phyloP scores from a whole-genome alignment of 1,140 invertebrate species.

The Diabrotica undecimpunctata region DNA sequence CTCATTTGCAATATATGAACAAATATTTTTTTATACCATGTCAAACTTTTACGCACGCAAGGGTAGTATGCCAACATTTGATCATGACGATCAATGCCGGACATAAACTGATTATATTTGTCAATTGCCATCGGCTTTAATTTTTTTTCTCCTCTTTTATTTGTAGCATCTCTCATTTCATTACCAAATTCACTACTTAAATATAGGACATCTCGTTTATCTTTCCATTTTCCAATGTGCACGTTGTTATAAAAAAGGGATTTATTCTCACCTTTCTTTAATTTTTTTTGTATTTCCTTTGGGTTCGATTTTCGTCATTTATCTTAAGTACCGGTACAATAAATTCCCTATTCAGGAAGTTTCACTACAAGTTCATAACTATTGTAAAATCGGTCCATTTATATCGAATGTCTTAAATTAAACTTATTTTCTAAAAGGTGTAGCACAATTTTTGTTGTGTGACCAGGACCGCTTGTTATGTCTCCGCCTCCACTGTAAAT shows the following conservation, averaged over 20 bases:
- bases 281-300: too few relatives aligned
- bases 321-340: too few relatives aligned
- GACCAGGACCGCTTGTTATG: too few relatives aligned
- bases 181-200: constrained; percentile 15
- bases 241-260: background rate
- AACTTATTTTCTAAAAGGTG: too few relatives aligned
- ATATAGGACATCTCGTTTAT: background rate
- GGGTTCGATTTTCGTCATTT: too few relatives aligned
- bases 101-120: constrained; percentile 9
- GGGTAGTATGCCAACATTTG: constrained; percentile 16
- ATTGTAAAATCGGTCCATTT: too few relatives aligned
- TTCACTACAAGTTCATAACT: too few relatives aligned
- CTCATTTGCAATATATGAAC: constrained; percentile 11
- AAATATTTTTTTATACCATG: constrained; percentile 19
- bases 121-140: background rate
- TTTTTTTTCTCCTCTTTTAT: background rate
- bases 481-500: too few relatives aligned
- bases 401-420: too few relatives aligned
- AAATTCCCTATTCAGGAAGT: too few relatives aligned
- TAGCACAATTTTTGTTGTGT: too few relatives aligned
- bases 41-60: constrained; percentile 3
- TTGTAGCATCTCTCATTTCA: constrained; percentile 6
- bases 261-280: background rate
- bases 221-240: background rate
- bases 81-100: constrained; percentile 14